Conservation (phyloP, 2,113 vertebrate species). For the Brienomyrus brachyistius region DNA sequence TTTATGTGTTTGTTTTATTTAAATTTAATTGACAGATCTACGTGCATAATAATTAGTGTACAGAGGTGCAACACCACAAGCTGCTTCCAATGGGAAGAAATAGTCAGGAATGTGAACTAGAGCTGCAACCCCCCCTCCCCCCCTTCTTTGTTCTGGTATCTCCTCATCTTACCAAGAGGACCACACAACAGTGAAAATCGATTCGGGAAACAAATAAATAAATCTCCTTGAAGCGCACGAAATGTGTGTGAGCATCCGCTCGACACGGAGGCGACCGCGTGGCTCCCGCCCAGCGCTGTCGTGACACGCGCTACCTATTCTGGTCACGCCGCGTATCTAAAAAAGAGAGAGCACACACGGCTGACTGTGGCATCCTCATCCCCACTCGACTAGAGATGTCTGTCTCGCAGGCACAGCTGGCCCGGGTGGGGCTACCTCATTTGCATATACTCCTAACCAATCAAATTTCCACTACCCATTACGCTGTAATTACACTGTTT, state of each 20-base stretch:
- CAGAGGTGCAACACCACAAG: background rate
- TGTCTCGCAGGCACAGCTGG: background rate
- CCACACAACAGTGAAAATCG: background rate
- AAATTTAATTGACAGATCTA: background rate
- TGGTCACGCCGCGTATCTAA: background rate
- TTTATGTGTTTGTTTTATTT: background rate
- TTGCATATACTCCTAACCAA: slow-evolving; percentile 44
- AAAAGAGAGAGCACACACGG: background rate
- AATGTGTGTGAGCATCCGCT: background rate
- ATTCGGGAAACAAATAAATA: background rate
- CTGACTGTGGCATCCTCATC: background rate
- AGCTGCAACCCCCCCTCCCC: background rate
- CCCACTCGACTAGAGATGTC: background rate
- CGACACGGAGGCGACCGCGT: background rate
- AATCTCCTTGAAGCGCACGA: background rate
- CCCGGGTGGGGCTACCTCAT: background rate
- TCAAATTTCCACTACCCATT: slow-evolving; percentile 44
- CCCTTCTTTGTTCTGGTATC: background rate
- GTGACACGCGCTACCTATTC: background rate
- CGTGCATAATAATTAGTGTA: background rate
- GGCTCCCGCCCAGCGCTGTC: background rate
- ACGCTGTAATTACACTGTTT: slow-evolving; percentile 42
- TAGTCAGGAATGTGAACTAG: background rate
- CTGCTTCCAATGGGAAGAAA: background rate
- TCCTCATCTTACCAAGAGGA: background rate